A percentile compares a stretch with the other conserved stretches of the same genome.
These are phyloP conservation scores for Eucera pruinosa DNA, from an alignment of 2,888 invertebrate genomes.

Conservation along the genomic window DNA sequence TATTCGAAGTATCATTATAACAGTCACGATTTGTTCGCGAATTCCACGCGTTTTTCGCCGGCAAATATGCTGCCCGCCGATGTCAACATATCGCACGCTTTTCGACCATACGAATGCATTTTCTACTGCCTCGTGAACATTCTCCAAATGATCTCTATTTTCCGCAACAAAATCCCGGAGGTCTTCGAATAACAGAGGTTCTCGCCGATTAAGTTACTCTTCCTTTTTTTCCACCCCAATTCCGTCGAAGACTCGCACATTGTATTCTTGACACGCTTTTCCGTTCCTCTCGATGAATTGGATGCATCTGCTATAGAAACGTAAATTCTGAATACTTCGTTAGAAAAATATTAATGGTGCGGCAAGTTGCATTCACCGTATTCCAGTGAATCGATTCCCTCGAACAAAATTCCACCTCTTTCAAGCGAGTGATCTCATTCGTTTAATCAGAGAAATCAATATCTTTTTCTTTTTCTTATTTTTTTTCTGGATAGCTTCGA, in stretches of 20 bases:
- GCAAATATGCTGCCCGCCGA: not conserved
- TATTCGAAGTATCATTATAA: slow-evolving; percentile 4
- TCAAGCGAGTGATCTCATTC: too few species aligned
- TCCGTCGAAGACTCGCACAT: not conserved
- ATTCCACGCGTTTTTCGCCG: slow-evolving; percentile 14
- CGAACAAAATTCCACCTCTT: not conserved
- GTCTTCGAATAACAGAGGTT: slow-evolving; percentile 6
- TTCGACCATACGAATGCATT: not conserved
- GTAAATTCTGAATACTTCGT: not conserved
- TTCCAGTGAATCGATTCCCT: not conserved
- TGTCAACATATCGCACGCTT: slow-evolving; percentile 2
- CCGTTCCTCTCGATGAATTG: not conserved
- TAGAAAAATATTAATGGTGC: slow-evolving; percentile 21
- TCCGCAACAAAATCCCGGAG: not conserved
- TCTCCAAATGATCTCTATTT: slow-evolving; percentile 17
- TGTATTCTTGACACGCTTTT: slow-evolving; percentile 20
- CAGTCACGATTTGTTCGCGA: not conserved
- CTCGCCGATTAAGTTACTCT: slow-evolving; percentile 45
- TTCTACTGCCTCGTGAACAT: not conserved
- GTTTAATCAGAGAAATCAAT: too few species aligned
- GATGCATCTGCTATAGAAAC: too few species aligned
- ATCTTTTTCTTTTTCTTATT: too few species aligned
- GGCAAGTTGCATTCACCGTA: not conserved
- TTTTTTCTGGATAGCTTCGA: too few species aligned
- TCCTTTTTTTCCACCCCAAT: not conserved